phyloP scores from a whole-genome alignment of 1,140 invertebrate genomes.

The Theocolax elegans region DNA sequence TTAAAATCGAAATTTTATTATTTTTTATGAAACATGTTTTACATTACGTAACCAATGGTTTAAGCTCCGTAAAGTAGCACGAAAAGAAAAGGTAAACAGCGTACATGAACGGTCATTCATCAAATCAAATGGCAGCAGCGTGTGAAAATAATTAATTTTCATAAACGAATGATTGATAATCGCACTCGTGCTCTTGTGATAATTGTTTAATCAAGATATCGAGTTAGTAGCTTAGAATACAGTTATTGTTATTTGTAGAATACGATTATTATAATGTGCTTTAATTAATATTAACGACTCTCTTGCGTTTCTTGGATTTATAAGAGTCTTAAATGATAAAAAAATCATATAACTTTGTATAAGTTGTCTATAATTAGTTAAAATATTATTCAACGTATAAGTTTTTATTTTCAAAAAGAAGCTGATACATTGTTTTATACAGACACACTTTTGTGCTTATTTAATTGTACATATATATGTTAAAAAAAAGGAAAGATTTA shows the following conservation, averaged over 20 bases:
- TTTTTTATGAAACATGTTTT: constrained; percentile 42
- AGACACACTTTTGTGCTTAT: constrained; percentile 13
- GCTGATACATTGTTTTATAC: constrained; percentile 6
- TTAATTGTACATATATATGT: constrained; percentile 29
- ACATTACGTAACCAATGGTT: constrained; percentile 20
- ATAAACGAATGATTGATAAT: constrained; percentile 10
- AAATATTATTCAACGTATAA: constrained; percentile 28
- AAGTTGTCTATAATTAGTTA: constrained; percentile 29
- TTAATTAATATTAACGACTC: constrained; percentile 40
- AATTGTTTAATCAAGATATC: constrained; percentile 47
- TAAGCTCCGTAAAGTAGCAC: constrained; percentile 30
- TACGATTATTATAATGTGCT: constrained; percentile 37
- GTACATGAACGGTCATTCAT: constrained; percentile 44
- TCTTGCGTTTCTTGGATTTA: constrained; percentile 21
- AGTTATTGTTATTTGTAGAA: constrained; percentile 35
- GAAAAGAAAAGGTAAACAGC: constrained; percentile 34
- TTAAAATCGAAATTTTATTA: constrained; percentile 39
- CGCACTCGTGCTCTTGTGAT: constrained; percentile 57
- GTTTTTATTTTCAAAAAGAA: constrained; percentile 14
- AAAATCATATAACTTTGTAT: constrained; percentile 27
- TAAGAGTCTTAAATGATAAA: constrained; percentile 13
- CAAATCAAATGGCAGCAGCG: constrained; percentile 10
- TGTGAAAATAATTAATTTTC: too few relatives aligned
- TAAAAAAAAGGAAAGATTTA: constrained; percentile 11
- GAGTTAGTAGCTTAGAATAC: constrained; percentile 33